Evolutionary conservation across 2,113 vertebrate species (phyloP), one percentile per base, ranked within the genome.

Genomic region (Serilophus lunatus): DNA sequence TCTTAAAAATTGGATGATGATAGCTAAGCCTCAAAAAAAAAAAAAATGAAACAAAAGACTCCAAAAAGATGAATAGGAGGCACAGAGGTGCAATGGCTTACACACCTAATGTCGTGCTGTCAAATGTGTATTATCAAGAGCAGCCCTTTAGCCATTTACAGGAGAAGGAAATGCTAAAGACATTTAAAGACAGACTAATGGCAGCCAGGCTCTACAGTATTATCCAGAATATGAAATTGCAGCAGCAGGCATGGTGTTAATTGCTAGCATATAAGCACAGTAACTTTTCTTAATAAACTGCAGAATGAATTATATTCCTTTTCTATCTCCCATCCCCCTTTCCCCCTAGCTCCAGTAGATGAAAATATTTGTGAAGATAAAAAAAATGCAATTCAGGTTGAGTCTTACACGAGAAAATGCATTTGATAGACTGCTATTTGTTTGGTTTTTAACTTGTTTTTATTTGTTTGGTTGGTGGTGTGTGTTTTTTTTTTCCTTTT

Each of bases 151-250:
- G 84, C 44, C 40, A 95, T 89, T 96, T 94, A 57, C 35, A 70
- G 69, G 40, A 51, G 38, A 44, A 89, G 42, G 61, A 85, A 95
- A 79, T 88, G 47, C 40, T n/a, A n/a, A n/a, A n/a, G n/a, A n/a
- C n/a, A n/a, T 86, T 74, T 78, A 93, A 87, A 85, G 66, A 78
- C 81, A 95, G 71, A 54, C 22, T 95, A 81, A 92, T 89, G 71
- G 65, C 69, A 94, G 80, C 15, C 65, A 95, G 47, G 36, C 66
- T 93, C 40, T 50, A 65, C 69, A 77, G 3, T 79, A n/a, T 95
- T 74, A 92, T 40, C 79, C 65, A 90, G 90, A 90, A 83, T 70
- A 69, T 54, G 54, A 74, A 96, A 68, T 57, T 86, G 42, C 64
- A 90, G 42, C 49, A 47, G 72, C 53, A 92, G 81, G 72, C 87